phyloP scores from a whole-genome alignment of 2,113 vertebrate species.

The Merops nubicus region DNA sequence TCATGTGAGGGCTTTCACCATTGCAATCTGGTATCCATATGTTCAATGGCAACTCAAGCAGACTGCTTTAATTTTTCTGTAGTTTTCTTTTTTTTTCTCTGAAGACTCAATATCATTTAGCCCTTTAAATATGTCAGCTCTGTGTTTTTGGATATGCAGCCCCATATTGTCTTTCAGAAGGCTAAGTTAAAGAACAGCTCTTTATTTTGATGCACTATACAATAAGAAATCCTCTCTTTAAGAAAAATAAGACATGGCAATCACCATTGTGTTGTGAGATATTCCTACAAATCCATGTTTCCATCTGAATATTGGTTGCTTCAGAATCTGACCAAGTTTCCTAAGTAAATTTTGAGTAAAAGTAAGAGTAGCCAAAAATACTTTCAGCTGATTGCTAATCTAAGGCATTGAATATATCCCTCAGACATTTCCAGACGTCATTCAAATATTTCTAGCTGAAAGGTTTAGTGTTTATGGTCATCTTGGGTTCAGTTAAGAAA shows the following conservation, averaged over 20 bases:
- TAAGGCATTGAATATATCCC: neutral
- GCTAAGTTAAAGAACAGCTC: slow-evolving; percentile 49
- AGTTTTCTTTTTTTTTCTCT: neutral
- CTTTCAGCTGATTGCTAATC: neutral
- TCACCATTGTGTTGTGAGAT: neutral
- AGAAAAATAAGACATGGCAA: neutral
- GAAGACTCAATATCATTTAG: slow-evolving; percentile 59
- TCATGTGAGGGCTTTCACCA: slow-evolving; percentile 17
- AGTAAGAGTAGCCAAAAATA: neutral
- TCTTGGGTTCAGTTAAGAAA: neutral
- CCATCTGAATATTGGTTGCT: neutral
- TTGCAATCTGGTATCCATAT: slow-evolving; percentile 68
- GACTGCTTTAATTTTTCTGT: slow-evolving; percentile 55
- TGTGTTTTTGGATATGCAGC: slow-evolving; percentile 27
- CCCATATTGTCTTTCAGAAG: slow-evolving; percentile 56
- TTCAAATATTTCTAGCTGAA: neutral
- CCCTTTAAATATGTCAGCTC: slow-evolving; percentile 39
- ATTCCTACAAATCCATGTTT: neutral
- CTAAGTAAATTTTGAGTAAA: slow-evolving; percentile 21
- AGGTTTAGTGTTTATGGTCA: neutral
- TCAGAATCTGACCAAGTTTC: neutral
- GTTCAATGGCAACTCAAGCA: slow-evolving; percentile 51
- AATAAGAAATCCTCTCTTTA: neutral
- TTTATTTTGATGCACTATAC: neutral
- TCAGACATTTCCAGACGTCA: neutral